Base-by-base conservation (phyloP, 1,140 invertebrate genomes). In the Ips nitidus region DNA sequence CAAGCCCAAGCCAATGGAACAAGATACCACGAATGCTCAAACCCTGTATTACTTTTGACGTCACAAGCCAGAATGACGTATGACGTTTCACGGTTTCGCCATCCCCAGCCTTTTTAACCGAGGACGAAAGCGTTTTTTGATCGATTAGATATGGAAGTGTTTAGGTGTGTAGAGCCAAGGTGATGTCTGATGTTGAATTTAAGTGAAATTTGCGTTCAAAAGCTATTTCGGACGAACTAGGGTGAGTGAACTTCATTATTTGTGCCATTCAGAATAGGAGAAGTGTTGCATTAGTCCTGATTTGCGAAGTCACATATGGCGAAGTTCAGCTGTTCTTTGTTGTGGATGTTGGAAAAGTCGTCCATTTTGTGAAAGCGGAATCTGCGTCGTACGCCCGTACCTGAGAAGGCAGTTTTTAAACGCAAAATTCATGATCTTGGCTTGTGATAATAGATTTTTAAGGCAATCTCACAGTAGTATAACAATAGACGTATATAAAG, bases 341-440 rank as follows among this genome's bases (percentile, higher is more conserved):
- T 74, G 73, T 76, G 68, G 69, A 70, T 41, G 39, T 36, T 50
- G 52, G n/a, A 22, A 57, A 60, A 71, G 71, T 71, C 77, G 77
- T 77, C 77, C 77, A 78, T 78, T 76, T 78, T 78, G 77, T 76
- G 75, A 72, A 75, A 77, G 74, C 68, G 67, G 69, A 74, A 69
- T 72, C 62, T 73, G 69, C 66, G 73, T 62, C 73, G 69, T 22
- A 22, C 22, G 22, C 22, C 22, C 22, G 22, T 68, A 70, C 60
- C 43, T 66, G 57, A 73, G 45, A 56, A 59, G 42, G 65, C 39
- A 68, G 71, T 75, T 71, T 75, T 75, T 71, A 64, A 67, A 61
- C 74, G 74, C 73, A 74, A 74, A 74, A 75, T 73, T 75, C 70
- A 59, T 70, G 58, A 57, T 65, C 66, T 69, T 70, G 62, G 68